Base-by-base conservation (phyloP, 1,140 invertebrate genomes). In the Drosophila repletoides region DNA sequence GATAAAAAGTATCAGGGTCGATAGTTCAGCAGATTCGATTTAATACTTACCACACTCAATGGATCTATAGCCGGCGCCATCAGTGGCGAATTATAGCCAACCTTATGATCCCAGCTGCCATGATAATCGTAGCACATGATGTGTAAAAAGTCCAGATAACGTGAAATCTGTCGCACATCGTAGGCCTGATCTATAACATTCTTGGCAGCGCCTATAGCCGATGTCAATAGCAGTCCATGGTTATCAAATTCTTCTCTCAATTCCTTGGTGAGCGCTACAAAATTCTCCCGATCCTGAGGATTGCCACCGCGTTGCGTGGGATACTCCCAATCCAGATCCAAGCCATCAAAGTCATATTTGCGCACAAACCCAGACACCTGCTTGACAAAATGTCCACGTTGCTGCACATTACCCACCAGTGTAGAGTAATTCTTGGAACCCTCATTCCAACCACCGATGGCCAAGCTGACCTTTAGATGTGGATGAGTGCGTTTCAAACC, bases 71-170 rank as follows among this genome's bases (percentile, higher is more conserved):
- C 91, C 4, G 83, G 51, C 17, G 93, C 91, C 64, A 88, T 87
- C 46, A 95, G 61, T 0, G 93, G 94, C 0, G 95, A 93, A 81
- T 97, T 97, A 14, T 95, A 93, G 0, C 95, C 94, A 0, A 96
- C 94, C 38, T 91, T 92, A 0, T 91, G 91, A 73, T 97, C 95
- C 96, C 96, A 97, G 2, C 93, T 92, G 2, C 96, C 96, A 75
- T 97, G 96, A 90, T 96, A 97, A 91, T 98, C 96, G 81, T 97
- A 98, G 55, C 94, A 94, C 96, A 97, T 97, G 64, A 98, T 92
- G 74, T 97, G 96, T 15, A 98, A 93, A 33, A 94, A 95, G 90
- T 98, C 96, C 9, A 97, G 89, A 79, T 95, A 93, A 5, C 93
- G 90, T 0, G 94, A 93, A 22, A 98, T 91, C 71, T 93, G 91